Evolutionary conservation across 2,797 vertebrate species (phyloP).

Genomic region (Paguma larvata): DNA sequence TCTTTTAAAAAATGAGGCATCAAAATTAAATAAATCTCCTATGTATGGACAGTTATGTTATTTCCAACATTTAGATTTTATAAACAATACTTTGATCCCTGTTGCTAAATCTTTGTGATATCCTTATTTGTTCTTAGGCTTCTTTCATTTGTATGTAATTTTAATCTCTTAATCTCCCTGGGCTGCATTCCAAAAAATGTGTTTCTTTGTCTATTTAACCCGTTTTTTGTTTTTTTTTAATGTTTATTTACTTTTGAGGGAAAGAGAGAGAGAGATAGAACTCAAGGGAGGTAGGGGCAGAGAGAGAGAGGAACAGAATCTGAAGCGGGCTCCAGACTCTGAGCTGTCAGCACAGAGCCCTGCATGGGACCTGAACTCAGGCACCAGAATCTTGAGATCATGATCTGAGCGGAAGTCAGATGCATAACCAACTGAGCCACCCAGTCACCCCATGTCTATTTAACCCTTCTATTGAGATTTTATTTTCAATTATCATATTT

Average conservation of each 20-base stretch:
- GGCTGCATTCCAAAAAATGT: not conserved
- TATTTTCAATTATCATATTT: slow-evolving; percentile 3
- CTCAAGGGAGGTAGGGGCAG: too few species aligned
- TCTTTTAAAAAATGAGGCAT: not conserved
- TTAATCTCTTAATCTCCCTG: not conserved
- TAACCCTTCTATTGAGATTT: not conserved
- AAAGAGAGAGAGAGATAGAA: too few species aligned
- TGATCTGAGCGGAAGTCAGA: too few species aligned
- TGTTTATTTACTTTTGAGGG: not conserved
- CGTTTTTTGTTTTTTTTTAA: not conserved
- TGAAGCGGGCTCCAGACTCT: too few species aligned
- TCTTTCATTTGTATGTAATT: not conserved
- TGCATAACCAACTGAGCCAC: too few species aligned
- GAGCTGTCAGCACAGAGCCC: too few species aligned
- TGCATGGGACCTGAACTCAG: too few species aligned
- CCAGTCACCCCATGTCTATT: not conserved
- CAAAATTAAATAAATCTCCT: slow-evolving; percentile 21
- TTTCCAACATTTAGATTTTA: slow-evolving; percentile 41
- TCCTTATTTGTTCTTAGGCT: not conserved
- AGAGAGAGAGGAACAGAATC: too few species aligned
- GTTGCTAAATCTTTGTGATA: not conserved
- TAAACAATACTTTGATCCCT: not conserved
- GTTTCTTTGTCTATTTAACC: not conserved
- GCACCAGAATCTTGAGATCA: too few species aligned
- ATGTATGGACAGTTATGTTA: not conserved